Evolutionary conservation across 2,113 vertebrate species (phyloP).

Genomic region (Leiothrix lutea): DNA sequence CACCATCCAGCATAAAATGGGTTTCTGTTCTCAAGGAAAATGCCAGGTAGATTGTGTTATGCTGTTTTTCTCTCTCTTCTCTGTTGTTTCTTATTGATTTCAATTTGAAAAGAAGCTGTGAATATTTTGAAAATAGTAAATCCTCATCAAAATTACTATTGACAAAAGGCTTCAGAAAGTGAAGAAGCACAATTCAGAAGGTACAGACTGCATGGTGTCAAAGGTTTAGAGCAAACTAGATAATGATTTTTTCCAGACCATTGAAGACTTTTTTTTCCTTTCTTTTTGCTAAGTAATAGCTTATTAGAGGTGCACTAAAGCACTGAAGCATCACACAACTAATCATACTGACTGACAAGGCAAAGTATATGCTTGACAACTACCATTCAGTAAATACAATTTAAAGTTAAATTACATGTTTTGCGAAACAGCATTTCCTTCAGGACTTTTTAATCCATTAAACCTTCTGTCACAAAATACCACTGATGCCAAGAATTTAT

Average conservation of each 20-base stretch:
- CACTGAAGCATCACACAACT: background rate
- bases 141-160: background rate
- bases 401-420: conserved; percentile 18
- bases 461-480: background rate
- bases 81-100: conserved; percentile 16
- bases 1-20: background rate
- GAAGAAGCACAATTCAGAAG: background rate
- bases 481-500: background rate
- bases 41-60: background rate
- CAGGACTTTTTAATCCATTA: conserved; percentile 25
- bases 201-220: background rate
- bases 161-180: background rate
- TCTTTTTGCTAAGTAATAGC: background rate
- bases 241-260: conserved; percentile 1
- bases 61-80: background rate
- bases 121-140: conserved; percentile 43
- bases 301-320: conserved; percentile 1
- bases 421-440: conserved; percentile 18
- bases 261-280: background rate
- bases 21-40: background rate
- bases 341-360: conserved; percentile 17
- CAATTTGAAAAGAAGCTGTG: conserved; percentile 9
- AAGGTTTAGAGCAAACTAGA: background rate
- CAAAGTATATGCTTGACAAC: background rate
- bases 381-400: conserved; percentile 12